phyloP scores from a whole-genome alignment of 2,888 invertebrate genomes.

The Uropetala carovei region DNA sequence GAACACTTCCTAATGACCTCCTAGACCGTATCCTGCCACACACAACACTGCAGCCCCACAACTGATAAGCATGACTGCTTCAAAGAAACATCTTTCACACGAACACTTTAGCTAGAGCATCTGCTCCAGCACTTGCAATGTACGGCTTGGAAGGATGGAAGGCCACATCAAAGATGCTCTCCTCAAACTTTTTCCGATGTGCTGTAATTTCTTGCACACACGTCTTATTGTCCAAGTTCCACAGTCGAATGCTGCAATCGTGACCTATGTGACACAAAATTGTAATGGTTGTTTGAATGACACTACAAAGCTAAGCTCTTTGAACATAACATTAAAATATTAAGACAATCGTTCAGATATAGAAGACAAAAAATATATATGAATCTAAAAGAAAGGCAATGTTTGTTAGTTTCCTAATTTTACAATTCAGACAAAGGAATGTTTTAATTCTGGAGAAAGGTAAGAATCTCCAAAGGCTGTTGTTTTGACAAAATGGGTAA shows the following conservation, averaged over 20 bases:
- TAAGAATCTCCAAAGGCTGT: no score
- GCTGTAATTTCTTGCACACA: constrained; percentile 99
- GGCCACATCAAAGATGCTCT: constrained; percentile 98
- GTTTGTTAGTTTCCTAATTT: background rate
- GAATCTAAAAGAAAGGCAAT: background rate
- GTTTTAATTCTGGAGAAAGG: no score
- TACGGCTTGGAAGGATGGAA: constrained; percentile 99
- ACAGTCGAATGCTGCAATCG: constrained; percentile 98
- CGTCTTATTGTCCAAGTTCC: constrained; percentile 99
- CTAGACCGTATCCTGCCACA: background rate
- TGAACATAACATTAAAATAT: no score
- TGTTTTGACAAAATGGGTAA: no score
- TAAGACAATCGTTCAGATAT: no score
- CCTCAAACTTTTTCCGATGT: constrained; percentile 99
- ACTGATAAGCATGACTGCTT: constrained; percentile 20
- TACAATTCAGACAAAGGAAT: background rate
- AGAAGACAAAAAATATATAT: no score
- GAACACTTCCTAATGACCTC: constrained; percentile 42
- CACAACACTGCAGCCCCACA: constrained; percentile 1
- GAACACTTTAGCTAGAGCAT: constrained; percentile 99
- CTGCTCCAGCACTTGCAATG: constrained; percentile 99
- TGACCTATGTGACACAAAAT: constrained; percentile 79
- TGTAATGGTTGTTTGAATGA: no score
- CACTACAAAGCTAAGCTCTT: no score
- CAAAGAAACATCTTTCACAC: constrained; percentile 78